Base-by-base conservation (phyloP, 2,113 vertebrate genomes). In the Tiliqua scincoides region DNA sequence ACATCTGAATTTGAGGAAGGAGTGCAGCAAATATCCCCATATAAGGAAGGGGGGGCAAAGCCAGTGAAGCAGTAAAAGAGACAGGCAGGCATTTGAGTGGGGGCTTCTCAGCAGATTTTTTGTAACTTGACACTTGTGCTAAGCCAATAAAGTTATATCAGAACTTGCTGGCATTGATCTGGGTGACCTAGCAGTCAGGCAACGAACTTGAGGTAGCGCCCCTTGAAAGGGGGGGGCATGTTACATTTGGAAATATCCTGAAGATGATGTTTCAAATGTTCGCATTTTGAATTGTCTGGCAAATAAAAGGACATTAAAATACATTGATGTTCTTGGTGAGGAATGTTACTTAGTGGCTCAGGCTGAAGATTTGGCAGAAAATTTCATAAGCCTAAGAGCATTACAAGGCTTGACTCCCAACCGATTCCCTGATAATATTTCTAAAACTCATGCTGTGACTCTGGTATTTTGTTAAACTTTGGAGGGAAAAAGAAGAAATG, bases 391-490 rank as follows among this genome's bases (percentile, higher is more conserved):
- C 77, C 81, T 85, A 62, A 88, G 65, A 82, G 61, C 12, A 37
- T 83, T 90, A 73, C 48, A 87, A 72, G 72, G 74, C 68, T 68
- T 61, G 11, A 82, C 77, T 93, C 83, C 87, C 30, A n/a, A 79
- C 5, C 4, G 20, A 7, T 90, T 92, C 87, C n/a, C 32, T 89
- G 75, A 20, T 35, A 86, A 86, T 77, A 27, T 83, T 88, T 86
- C 84, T 67, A 5, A n/a, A 70, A 61, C 67, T 86, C 91, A 87
- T 79, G 79, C 61, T 94, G 80, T n/a, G 48, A 21, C 12, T 78
- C 40, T 72, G 71, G 59, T 62, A 78, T 2, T 86, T 90, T 82
- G 87, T 83, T 86, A 89, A 87, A 57, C 25, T 77, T 63, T 81
- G 87, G 18, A 84, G 78, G 57, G 40, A 75, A 78, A n/a, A 88